Evolutionary conservation across 2,888 invertebrate genomes (phyloP).

Genomic region (Achlya flavicornis): DNA sequence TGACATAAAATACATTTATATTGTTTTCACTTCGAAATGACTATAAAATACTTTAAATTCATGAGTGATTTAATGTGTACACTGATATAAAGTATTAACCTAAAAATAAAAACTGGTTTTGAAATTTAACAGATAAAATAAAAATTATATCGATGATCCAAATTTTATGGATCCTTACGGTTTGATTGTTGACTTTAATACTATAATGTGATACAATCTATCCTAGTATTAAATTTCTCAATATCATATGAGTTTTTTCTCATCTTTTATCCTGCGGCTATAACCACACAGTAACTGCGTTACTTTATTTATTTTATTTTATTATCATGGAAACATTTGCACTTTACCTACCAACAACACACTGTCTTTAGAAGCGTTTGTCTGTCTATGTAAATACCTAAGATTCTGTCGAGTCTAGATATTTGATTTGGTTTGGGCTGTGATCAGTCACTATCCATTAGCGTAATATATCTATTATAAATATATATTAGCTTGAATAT

Average conservation of each 20-base stretch:
- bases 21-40: slow-evolving; percentile 80
- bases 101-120: slow-evolving; percentile 50
- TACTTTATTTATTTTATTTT: no score
- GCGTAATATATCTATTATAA: no score
- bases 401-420: no score
- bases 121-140: slow-evolving; percentile 45
- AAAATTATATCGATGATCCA: slow-evolving; percentile 58
- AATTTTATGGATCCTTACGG: slow-evolving; percentile 57
- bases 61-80: slow-evolving; percentile 77
- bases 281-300: no score
- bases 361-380: no score
- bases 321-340: no score
- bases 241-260: not conserved
- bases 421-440: no score
- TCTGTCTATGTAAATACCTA: no score
- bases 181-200: slow-evolving; percentile 48
- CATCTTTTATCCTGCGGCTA: no score
- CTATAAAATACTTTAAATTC: slow-evolving; percentile 80
- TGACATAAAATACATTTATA: slow-evolving; percentile 81
- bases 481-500: no score
- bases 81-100: slow-evolving; percentile 59
- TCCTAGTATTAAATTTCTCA: not conserved
- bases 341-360: no score
- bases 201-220: slow-evolving; percentile 22
- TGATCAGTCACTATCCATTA: no score